Conservation (phyloP, 2,113 vertebrate genomes). For the Okapia johnstoni region DNA sequence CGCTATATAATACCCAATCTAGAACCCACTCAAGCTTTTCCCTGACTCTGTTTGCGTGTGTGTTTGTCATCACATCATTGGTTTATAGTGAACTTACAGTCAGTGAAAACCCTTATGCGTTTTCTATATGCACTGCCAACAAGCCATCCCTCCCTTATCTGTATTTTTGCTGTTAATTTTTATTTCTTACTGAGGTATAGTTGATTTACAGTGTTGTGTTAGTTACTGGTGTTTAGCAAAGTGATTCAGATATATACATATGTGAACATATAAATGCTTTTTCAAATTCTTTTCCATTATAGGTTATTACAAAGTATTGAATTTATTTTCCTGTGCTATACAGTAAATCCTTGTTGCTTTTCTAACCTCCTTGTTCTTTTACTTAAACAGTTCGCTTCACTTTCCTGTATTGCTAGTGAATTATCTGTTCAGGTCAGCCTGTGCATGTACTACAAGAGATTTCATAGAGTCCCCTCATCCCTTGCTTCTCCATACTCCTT, state of each 20-base stretch:
- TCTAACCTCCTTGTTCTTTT: neutral
- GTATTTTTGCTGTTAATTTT: neutral
- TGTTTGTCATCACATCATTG: neutral
- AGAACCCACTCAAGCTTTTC: neutral
- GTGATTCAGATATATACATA: neutral
- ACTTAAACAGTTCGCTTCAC: neutral
- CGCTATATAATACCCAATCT: neutral
- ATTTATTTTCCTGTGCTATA: neutral
- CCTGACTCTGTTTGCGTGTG: neutral
- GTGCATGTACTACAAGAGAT: fast-evolving
- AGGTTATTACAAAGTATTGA: neutral
- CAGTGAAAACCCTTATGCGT: neutral
- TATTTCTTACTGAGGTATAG: neutral
- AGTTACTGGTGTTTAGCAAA: neutral
- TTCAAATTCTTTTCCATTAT: neutral
- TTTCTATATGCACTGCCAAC: neutral
- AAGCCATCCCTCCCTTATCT: neutral
- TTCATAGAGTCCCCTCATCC: neutral
- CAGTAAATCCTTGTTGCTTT: neutral
- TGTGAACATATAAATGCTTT: neutral
- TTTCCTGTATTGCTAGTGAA: neutral
- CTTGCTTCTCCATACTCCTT: neutral
- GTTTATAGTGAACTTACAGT: neutral
- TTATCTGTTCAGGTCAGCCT: neutral
- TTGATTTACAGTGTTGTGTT: neutral